These are phyloP conservation scores for Corydoras sp. DNA, from an alignment of 2,113 vertebrate species.

Conservation along the genomic window DNA sequence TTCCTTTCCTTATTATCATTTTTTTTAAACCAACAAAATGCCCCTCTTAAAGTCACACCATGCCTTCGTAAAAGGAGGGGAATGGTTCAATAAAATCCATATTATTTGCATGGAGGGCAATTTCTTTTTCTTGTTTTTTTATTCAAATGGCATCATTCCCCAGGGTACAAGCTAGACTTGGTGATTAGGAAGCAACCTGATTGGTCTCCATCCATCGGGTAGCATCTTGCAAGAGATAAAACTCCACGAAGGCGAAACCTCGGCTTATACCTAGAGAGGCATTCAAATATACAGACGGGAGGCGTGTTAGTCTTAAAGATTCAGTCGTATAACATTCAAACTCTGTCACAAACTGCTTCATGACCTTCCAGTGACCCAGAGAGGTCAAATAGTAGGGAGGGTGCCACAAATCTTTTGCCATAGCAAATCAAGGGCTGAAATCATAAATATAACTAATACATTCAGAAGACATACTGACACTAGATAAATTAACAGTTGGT, in stretches of 20 bases:
- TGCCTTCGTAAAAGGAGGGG: conserved; percentile 38
- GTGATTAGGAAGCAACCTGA: conserved; percentile 99
- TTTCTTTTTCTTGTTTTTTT: conserved; percentile 53
- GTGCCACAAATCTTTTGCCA: conserved; percentile 77
- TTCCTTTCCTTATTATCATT: not conserved
- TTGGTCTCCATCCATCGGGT: conserved; percentile 99
- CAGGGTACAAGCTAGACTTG: conserved; percentile 89
- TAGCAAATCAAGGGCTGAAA: conserved; percentile 84
- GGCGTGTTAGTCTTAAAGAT: conserved; percentile 98
- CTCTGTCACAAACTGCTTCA: conserved; percentile 97
- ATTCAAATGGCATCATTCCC: conserved; percentile 61
- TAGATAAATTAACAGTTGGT: too few species aligned
- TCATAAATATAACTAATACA: conserved; percentile 26
- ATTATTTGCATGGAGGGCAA: conserved; percentile 36
- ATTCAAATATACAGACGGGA: conserved; percentile 99
- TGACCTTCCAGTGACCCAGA: conserved; percentile 79
- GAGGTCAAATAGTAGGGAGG: conserved; percentile 78
- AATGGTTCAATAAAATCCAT: conserved; percentile 33
- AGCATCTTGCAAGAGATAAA: conserved; percentile 99
- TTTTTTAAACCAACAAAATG: conserved; percentile 20
- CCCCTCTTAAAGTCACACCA: conserved; percentile 38
- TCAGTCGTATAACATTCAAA: conserved; percentile 98
- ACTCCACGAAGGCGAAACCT: conserved; percentile 99
- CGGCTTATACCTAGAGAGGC: conserved; percentile 99
- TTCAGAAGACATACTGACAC: too few species aligned